These are phyloP conservation scores for Chelidonichthys spinosus DNA, from an alignment of 2,797 vertebrate species.

Conservation along the genomic window DNA sequence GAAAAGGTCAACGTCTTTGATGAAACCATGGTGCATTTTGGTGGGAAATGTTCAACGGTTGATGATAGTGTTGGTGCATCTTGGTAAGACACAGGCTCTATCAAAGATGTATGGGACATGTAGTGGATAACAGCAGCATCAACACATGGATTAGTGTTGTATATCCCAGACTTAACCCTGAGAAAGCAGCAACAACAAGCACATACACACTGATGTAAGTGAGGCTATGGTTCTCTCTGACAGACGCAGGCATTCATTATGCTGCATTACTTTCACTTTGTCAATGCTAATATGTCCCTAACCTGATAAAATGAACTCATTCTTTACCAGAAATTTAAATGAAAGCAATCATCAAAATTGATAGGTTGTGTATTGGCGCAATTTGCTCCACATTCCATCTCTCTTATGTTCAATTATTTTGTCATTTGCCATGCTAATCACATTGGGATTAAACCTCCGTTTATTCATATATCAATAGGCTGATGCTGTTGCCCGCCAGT, in stretches of 20 bases:
- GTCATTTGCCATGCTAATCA: slow-evolving; percentile 60
- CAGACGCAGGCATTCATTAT: slow-evolving; percentile 49
- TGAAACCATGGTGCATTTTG: slow-evolving; percentile 15
- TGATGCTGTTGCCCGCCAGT: slow-evolving; percentile 5
- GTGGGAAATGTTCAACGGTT: slow-evolving; percentile 20
- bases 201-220: not conserved
- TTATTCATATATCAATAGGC: slow-evolving; percentile 33
- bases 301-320: slow-evolving; percentile 42
- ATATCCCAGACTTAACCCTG: not conserved
- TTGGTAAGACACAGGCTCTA: not conserved
- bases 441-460: slow-evolving; percentile 44
- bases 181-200: not conserved
- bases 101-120: not conserved
- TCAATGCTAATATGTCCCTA: slow-evolving; percentile 51
- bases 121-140: not conserved
- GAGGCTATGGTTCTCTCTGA: slow-evolving; percentile 18
- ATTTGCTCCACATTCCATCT: slow-evolving; percentile 49
- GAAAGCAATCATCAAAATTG: slow-evolving; percentile 60
- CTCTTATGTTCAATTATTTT: slow-evolving; percentile 58
- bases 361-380: slow-evolving; percentile 53
- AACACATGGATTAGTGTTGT: not conserved
- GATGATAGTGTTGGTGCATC: slow-evolving; percentile 2
- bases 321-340: slow-evolving; percentile 62
- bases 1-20: slow-evolving; percentile 60
- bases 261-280: slow-evolving; percentile 62